Conservation (phyloP, 2,797 vertebrate species). For the Pseudochirops corinnae region DNA sequence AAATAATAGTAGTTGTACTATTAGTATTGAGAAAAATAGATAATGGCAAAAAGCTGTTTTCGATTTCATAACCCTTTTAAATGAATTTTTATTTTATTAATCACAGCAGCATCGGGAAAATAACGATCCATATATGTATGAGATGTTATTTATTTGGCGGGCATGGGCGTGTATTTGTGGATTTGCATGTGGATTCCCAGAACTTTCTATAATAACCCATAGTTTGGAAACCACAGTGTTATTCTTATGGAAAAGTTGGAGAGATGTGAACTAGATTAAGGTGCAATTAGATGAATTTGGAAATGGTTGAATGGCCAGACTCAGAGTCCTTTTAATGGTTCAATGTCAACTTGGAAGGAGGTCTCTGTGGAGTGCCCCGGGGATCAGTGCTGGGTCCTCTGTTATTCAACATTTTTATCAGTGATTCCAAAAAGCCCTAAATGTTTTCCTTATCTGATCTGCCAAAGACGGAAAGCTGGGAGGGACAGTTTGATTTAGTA, state of each 20-base stretch:
- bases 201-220: background rate
- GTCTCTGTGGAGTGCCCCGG: background rate
- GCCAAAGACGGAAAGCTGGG: background rate
- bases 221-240: background rate
- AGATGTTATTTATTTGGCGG: constrained; percentile 20
- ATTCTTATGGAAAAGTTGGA: constrained; percentile 4
- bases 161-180: background rate
- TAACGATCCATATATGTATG: constrained; percentile 9
- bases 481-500: background rate
- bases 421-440: background rate
- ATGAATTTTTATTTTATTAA: constrained; percentile 51
- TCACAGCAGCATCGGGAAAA: constrained; percentile 55
- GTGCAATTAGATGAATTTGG: constrained; percentile 5
- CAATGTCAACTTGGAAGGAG: background rate
- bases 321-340: background rate
- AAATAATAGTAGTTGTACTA: background rate
- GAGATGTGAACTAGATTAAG: background rate
- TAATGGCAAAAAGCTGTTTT: constrained; percentile 44
- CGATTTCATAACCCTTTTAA: constrained; percentile 42
- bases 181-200: background rate
- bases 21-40: background rate
- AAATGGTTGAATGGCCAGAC: background rate
- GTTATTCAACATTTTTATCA: background rate
- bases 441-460: background rate
- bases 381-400: background rate